Percentiles rank a stretch among this genome's conserved stretches.
Conservation (phyloP, 2,113 vertebrate genomes). For the Empidonax traillii region DNA sequence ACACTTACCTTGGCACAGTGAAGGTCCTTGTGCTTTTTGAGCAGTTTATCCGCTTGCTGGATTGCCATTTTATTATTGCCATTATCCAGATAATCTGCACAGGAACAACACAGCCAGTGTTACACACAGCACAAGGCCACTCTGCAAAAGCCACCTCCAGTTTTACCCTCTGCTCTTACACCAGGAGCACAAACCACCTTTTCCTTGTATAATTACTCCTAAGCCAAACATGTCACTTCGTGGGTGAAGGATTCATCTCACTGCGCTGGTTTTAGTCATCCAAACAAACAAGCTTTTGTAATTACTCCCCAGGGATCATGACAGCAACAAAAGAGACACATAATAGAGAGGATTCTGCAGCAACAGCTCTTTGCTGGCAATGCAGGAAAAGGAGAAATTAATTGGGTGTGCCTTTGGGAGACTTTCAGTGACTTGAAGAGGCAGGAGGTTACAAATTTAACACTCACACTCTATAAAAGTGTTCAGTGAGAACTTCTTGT, state of each 20-base stretch:
- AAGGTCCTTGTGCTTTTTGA: slow-evolving; percentile 98
- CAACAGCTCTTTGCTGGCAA: slow-evolving; percentile 4
- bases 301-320: slow-evolving; percentile 22
- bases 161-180: background rate
- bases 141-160: background rate
- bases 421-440: background rate
- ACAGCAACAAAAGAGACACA: slow-evolving; percentile 30
- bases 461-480: background rate
- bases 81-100: slow-evolving; percentile 97
- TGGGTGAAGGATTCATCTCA: background rate
- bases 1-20: slow-evolving; percentile 94
- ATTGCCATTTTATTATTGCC: slow-evolving; percentile 99
- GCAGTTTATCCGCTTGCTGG: slow-evolving; percentile 96
- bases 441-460: background rate
- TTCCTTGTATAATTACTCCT: background rate
- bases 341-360: slow-evolving; percentile 26
- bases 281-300: slow-evolving; percentile 58
- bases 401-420: background rate
- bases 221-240: background rate
- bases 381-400: background rate
- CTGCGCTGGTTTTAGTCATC: background rate
- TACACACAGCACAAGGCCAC: background rate
- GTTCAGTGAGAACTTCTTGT: background rate
- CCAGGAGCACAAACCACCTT: background rate
- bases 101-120: background rate